Percentiles rank a stretch among this genome's conserved stretches.
phyloP scores from a whole-genome alignment of 64 coral and sea anemone species.

The Catalaphyllia jardinei region DNA sequence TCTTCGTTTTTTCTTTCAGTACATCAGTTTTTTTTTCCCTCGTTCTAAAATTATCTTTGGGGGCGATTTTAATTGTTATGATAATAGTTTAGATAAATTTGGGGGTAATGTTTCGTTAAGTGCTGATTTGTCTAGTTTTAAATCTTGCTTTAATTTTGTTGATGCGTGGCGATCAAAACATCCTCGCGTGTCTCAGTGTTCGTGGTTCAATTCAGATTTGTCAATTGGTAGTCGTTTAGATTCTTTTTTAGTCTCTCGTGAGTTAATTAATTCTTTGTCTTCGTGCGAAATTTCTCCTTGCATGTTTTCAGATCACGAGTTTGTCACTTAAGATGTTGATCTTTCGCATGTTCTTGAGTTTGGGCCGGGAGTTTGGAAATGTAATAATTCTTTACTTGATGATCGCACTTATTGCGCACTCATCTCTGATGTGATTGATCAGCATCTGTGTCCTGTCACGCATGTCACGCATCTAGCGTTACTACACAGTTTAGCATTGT shows the following conservation, averaged over 20 bases:
- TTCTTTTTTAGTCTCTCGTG: not conserved
- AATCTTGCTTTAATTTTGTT: not conserved
- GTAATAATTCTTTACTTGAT: not conserved
- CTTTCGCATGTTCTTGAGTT: not conserved
- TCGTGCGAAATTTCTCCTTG: too few species aligned
- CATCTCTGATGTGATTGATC: not conserved
- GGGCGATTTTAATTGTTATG: too few species aligned
- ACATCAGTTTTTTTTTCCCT: not conserved
- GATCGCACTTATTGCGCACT: not conserved
- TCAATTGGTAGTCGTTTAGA: not conserved
- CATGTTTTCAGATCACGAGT: slow-evolving; percentile 55
- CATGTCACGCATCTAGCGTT: too few species aligned
- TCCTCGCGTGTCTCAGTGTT: not conserved
- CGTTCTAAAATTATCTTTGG: too few species aligned
- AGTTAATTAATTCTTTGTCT: too few species aligned
- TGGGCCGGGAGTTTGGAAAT: not conserved
- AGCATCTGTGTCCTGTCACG: not conserved
- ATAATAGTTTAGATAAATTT: too few species aligned
- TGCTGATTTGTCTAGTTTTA: not conserved
- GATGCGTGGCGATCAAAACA: not conserved
- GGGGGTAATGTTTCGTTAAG: too few species aligned
- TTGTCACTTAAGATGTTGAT: not conserved
- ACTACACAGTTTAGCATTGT: too few species aligned
- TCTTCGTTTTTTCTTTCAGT: not conserved
- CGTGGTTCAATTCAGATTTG: not conserved